Evolutionary conservation across 1,140 invertebrate species (phyloP), one percentile per base, ranked within the genome.

Genomic region (Brachystomella parvula): DNA sequence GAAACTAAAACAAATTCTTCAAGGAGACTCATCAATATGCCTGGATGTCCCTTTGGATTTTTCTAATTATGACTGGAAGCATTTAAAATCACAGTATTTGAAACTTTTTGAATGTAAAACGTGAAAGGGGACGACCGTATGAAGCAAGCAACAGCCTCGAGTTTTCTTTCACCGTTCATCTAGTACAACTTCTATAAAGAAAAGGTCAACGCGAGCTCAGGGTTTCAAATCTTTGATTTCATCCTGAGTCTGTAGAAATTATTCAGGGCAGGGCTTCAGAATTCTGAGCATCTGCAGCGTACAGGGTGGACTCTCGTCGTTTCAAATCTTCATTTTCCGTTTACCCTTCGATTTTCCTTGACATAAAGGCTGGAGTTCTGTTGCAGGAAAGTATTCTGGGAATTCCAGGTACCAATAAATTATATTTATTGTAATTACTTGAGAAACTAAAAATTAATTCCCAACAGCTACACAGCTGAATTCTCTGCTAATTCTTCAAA

Each of bases 1-100:
- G 73, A 82, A 75, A 75, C 74, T 85, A 2, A 77, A 77, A 61
- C 73, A 78, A 49, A 81, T 81, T 75, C n/a, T 68, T n/a, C 53
- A 9, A 12, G 21, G 6, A 15, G 15, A 6, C 12, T 19, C 6
- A 53, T 24, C 49, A 6, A 15, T 6, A 53, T 17, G 24, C 3
- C 49, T 17, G 39, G n/a, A n/a, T n/a, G 9, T 44, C 9, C 39
- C 39, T 53, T 15, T 53, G 12, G 24, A 53, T 53, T 53, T 53
- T 39, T 39, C 35, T 9, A 19, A 6, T 17, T 53, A 53, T 24
- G 49, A 53, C 24, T 53, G 49, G 49, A 53, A 53, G 9, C 24
- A 9, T 26, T 53, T 53, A 26, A 53, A 53, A 24, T 6, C 12
- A 19, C 9, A 53, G 24, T 53, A 53, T 24, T 3, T 24, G 6